Percentiles rank a stretch among this genome's conserved stretches.
Evolutionary conservation across 2,113 vertebrate species (phyloP).

Genomic region (Vanacampus margaritifer): DNA sequence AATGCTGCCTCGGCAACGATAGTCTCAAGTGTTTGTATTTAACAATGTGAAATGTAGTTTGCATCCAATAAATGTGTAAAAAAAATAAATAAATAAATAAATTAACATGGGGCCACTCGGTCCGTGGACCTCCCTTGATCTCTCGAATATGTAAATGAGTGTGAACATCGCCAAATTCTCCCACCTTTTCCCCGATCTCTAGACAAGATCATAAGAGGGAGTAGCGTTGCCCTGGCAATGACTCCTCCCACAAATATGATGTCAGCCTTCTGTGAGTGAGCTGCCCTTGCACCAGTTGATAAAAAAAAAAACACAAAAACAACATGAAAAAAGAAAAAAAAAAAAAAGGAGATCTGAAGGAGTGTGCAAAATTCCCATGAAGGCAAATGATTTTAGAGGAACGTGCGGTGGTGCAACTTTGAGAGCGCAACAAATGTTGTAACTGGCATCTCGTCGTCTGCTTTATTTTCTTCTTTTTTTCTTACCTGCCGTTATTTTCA

Average conservation of each 20-base stretch:
- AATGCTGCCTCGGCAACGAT: no score
- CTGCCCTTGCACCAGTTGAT: not conserved
- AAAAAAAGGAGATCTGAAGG: conserved; percentile 37
- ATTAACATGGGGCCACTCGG: no score
- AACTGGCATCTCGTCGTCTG: not conserved
- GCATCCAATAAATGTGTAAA: no score
- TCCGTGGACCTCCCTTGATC: no score
- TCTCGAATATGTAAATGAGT: no score
- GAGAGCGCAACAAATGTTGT: conserved; percentile 4
- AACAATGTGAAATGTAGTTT: no score
- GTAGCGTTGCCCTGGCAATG: not conserved
- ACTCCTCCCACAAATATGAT: conserved; percentile 5
- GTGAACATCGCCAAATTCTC: not conserved
- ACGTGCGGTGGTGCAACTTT: not conserved
- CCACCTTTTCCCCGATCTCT: not conserved
- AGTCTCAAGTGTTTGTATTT: no score
- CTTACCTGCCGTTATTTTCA: not conserved
- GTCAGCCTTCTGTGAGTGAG: conserved; percentile 1
- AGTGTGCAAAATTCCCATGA: conserved; percentile 34
- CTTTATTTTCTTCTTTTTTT: not conserved
- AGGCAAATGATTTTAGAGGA: conserved; percentile 25
- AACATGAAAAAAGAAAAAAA: conserved; percentile 1
- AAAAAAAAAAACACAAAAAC: conserved; percentile 10
- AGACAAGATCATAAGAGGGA: not conserved
- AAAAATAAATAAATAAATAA: no score